These are phyloP conservation scores for Falco novaeseelandiae DNA, from an alignment of 2,797 vertebrate species.

Conservation along the genomic window DNA sequence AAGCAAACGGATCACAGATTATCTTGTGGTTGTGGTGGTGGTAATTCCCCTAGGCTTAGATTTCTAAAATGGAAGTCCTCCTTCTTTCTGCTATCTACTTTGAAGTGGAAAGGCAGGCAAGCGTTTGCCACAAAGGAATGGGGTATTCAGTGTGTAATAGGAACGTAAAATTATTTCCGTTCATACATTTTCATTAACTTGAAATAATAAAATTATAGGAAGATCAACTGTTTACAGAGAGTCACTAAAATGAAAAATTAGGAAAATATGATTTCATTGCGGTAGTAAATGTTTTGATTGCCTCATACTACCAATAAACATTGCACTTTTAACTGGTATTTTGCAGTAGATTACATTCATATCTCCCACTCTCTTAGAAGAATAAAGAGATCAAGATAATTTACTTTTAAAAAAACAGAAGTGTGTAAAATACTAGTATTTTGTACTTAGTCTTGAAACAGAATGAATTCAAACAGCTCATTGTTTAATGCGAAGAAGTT, in stretches of 20 bases:
- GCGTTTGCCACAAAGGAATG: neutral
- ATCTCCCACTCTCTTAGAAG: neutral
- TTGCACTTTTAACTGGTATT: neutral
- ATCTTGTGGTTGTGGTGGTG: neutral
- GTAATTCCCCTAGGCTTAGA: neutral
- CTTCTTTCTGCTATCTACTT: neutral
- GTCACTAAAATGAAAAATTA: neutral
- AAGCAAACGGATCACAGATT: neutral
- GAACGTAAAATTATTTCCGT: neutral
- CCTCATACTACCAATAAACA: neutral
- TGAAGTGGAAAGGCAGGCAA: neutral
- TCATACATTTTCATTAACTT: neutral
- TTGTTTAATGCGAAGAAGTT: neutral
- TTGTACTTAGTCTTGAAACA: neutral
- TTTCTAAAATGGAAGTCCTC: neutral
- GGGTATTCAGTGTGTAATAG: neutral
- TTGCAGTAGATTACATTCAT: neutral
- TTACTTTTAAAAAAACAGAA: neutral
- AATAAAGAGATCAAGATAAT: neutral
- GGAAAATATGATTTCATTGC: neutral
- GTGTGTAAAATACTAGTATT: neutral
- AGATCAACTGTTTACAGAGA: neutral
- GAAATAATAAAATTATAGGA: neutral
- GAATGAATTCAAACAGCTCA: neutral
- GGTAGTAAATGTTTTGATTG: constrained; percentile 6